These are phyloP conservation scores for Piscicola geometra DNA, from an alignment of 2,888 invertebrate genomes.

Conservation along the genomic window DNA sequence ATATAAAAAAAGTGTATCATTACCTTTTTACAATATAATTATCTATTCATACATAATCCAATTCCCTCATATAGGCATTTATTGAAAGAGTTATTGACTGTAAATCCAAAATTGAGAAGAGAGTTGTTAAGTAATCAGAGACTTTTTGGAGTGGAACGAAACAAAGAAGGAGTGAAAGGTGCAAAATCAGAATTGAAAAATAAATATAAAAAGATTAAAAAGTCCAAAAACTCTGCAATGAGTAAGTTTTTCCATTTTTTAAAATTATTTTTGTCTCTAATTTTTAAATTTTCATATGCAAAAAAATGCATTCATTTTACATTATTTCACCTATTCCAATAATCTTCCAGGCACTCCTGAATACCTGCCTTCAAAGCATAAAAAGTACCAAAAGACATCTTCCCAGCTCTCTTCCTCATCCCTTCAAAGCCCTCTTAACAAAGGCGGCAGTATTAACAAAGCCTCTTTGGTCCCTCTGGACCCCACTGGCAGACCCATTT, in stretches of 20 bases:
- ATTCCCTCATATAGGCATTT: too few species aligned
- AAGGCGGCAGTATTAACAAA: not conserved
- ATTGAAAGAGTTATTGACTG: not conserved
- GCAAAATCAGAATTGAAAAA: not conserved
- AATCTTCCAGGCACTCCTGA: not conserved
- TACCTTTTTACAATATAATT: too few species aligned
- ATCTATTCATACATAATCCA: too few species aligned
- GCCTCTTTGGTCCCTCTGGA: conserved; percentile 64
- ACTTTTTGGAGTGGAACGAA: not conserved
- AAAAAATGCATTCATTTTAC: too few species aligned
- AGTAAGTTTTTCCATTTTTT: not conserved
- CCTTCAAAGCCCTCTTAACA: not conserved
- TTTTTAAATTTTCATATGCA: too few species aligned
- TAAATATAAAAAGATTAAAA: conserved; percentile 7
- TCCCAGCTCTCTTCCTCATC: not conserved
- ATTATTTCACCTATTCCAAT: too few species aligned
- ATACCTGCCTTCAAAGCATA: not conserved
- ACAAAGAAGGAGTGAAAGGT: not conserved
- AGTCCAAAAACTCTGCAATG: not conserved
- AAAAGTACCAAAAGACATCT: not conserved
- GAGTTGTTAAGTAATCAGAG: not conserved
- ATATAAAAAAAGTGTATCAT: too few species aligned
- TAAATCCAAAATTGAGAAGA: not conserved
- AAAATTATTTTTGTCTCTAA: too few species aligned
- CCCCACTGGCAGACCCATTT: conserved; percentile 66